Evolutionary conservation across 2,888 invertebrate species (phyloP), one percentile per base, ranked within the genome.

Genomic region (Hydraecia micacea): DNA sequence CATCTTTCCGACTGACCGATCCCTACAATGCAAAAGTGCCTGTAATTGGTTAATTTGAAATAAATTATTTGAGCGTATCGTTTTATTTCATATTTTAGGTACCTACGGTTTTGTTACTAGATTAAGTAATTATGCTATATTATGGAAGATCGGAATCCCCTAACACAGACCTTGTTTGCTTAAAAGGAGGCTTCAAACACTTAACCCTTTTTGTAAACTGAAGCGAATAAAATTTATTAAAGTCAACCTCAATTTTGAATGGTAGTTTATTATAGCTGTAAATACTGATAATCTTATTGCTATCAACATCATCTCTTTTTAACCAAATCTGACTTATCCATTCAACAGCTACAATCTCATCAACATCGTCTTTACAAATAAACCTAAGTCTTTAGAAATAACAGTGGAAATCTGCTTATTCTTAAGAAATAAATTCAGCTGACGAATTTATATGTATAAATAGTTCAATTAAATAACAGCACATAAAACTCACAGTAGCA

Each of bases 401-500:
- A 63, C 25, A n/a, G 25, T 55, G 25, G 11, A 11, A 25, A n/a
- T n/a, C 1, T 55, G 4, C 1, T 55, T 4, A 55, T 55, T n/a
- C 11, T n/a, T 46, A 4, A 75, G n/a, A 58, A 81, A 67, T 55
- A 74, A 68, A 80, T 52, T 18, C 18, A 65, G 18, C 36, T 42
- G 15, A n/a, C 11, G n/a, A 69, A 60, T 75, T 73, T 32, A 55
- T 75, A 55, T 32, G 49, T 75, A 55, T 18, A 25, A 55, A 69
- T 18, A 39, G 58, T 63, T 65, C 32, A 77, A 77, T 74, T 80
- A 75, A 75, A 77, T 72, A 70, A 74, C 28, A 69, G 39, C 52
- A 60, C 32, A 77, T 69, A 69, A 78, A 77, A 65, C 11, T 73
- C 58, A 42, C 62, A 76, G 73, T 49, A 78, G 79, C 70, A 28